Percentiles rank a stretch among this genome's conserved stretches.
phyloP scores from a whole-genome alignment of 1,140 invertebrate species.

The Acromyrmex heyeri region DNA sequence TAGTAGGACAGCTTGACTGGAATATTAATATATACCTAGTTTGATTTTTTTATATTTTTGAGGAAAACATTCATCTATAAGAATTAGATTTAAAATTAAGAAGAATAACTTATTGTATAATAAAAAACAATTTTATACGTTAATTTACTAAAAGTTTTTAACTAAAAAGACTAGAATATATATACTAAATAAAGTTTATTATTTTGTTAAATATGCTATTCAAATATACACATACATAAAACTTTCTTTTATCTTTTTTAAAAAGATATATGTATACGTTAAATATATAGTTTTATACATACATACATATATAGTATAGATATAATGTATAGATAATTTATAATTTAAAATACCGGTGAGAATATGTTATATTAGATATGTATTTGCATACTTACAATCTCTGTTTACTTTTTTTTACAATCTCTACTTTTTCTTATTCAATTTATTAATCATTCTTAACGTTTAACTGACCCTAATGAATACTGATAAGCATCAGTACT shows the following conservation, averaged over 20 bases:
- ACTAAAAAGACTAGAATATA: neutral
- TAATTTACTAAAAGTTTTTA: neutral
- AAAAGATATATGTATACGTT: neutral
- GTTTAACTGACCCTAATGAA: neutral
- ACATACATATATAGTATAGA: neutral
- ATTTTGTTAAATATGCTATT: too few relatives aligned
- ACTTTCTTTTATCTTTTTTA: too few relatives aligned
- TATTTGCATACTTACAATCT: constrained; percentile 13
- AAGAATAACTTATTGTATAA: neutral
- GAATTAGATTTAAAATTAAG: neutral
- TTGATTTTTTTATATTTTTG: constrained; percentile 12
- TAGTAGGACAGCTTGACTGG: constrained; percentile 2
- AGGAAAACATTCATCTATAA: neutral
- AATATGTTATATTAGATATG: constrained; percentile 11
- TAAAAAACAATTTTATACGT: neutral
- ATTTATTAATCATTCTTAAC: constrained; percentile 26
- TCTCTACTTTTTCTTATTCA: neutral
- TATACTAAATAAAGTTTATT: too few relatives aligned
- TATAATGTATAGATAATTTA: neutral
- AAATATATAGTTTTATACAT: constrained; percentile 1
- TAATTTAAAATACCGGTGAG: neutral
- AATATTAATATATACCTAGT: neutral
- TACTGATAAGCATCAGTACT: constrained; percentile 13
- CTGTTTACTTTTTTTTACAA: neutral
- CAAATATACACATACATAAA: too few relatives aligned